Base-by-base conservation (phyloP, 2,888 invertebrate genomes). In the Dioctria linearis region DNA sequence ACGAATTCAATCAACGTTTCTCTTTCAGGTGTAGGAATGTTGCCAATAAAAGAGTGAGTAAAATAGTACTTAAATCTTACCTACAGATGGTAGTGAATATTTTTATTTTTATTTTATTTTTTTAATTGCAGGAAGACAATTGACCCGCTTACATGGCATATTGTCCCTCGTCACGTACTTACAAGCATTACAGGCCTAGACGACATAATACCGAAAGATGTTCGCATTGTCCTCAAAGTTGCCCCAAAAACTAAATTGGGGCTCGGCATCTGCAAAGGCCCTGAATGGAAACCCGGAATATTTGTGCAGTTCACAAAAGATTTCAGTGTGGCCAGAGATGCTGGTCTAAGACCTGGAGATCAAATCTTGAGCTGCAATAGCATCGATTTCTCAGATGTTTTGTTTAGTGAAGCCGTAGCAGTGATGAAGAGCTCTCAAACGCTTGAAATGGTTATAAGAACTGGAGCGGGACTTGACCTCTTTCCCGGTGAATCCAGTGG, bases 11-110 rank as follows among this genome's bases (percentile, higher is more conserved):
- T 13, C 61, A 67, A 73, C 63, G 73, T 43, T 11, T 73, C 57
- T 76, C 86, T 93, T 94, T 83, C 92, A 96, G 96, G 95, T 91
- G 95, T 97, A 84, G 97, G 97, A 84, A 96, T 97, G 95, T 92
- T 98, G 86, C 97, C 97, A 81, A 93, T 96, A 51, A 96, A 96
- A 93, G 96, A 96, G 96, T 96, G 91, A 95, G 96, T 94, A 87
- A 78, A 43, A 69, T 25, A 25, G 25, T 25, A 25, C 25, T 25
- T 40, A 43, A 66, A 11, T 54, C 25, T 25, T 25, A 25, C 25
- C 25, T 25, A 54, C 54, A 25, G 54, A 11, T 11, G 4, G n/a
- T 54, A n/a, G 4, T n/a, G 54, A 8, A 11, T 25, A 54, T 11
- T 54, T 54, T 11, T 46, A 9, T 46, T 46, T 49, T 9, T 65